phyloP scores from a whole-genome alignment of 2,888 invertebrate species.

The Zhuqinia jingwanae region DNA sequence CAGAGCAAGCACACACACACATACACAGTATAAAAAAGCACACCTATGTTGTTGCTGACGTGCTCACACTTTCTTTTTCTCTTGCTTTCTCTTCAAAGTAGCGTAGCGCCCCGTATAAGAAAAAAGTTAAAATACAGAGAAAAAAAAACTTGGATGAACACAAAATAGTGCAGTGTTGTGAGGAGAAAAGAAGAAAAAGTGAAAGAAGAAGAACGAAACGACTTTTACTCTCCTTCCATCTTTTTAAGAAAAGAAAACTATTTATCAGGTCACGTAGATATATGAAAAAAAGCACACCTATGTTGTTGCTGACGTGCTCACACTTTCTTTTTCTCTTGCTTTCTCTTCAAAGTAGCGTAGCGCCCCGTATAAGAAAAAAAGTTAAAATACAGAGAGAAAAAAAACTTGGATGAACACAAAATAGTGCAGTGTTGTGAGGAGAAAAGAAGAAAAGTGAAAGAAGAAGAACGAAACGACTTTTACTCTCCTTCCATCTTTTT shows the following conservation, averaged over 20 bases:
- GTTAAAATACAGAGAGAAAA: not conserved
- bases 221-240: conserved; percentile 41
- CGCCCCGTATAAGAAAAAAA: not conserved
- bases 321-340: conserved; percentile 1
- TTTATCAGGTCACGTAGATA: conserved; percentile 51
- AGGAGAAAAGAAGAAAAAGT: not conserved
- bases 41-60: not conserved
- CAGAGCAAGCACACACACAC: conserved; percentile 42
- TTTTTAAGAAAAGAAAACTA: conserved; percentile 30
- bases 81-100: not conserved
- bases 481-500: conserved; percentile 22
- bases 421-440: not conserved
- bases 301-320: not conserved
- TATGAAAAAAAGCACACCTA: too few species aligned
- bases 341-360: not conserved
- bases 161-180: not conserved
- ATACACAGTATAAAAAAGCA: not conserved
- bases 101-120: not conserved
- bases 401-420: not conserved
- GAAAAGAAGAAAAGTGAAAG: not conserved
- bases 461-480: conserved; percentile 40
- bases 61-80: not conserved
- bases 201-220: conserved; percentile 11
- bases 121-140: not conserved
- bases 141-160: not conserved